Conservation (phyloP, 2,888 invertebrate genomes). For the Prionchulus punctatus region DNA sequence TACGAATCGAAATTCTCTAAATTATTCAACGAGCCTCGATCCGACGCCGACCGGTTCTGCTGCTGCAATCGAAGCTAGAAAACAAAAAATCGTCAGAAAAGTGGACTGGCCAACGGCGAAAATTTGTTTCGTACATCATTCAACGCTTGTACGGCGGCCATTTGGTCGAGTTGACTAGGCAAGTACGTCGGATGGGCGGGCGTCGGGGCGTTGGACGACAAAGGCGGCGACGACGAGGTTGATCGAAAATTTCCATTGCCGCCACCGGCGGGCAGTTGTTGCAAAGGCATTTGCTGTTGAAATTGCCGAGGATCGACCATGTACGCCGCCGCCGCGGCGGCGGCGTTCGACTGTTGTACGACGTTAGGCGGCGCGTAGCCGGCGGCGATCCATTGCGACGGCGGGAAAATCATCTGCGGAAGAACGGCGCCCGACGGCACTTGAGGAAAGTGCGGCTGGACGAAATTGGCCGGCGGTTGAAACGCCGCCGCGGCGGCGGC, state of each 20-base stretch:
- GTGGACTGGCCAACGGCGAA: too few relatives aligned
- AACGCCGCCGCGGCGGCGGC: too few relatives aligned
- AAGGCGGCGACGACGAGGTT: not conserved
- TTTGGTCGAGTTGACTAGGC: too few relatives aligned
- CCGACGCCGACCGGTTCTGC: too few relatives aligned
- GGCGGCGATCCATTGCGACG: not conserved
- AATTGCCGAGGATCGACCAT: not conserved
- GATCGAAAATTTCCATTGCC: not conserved
- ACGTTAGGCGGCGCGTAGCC: not conserved
- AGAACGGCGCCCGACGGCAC: not conserved
- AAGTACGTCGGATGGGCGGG: too few relatives aligned
- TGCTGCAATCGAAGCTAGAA: too few relatives aligned
- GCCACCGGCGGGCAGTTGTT: too few relatives aligned
- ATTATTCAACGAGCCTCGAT: too few relatives aligned
- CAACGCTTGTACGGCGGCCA: too few relatives aligned
- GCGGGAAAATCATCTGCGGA: not conserved
- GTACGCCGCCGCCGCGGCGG: not conserved
- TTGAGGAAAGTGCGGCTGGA: not conserved
- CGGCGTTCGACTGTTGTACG: not conserved
- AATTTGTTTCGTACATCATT: too few relatives aligned
- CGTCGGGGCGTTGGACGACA: not conserved
- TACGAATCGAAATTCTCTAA: too few relatives aligned
- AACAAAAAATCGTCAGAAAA: too few relatives aligned
- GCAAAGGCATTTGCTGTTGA: not conserved
- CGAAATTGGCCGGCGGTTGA: not conserved